Percentiles rank a stretch among this genome's conserved stretches.
phyloP scores from a whole-genome alignment of 1,140 invertebrate species.

The Cyclina sinensis region DNA sequence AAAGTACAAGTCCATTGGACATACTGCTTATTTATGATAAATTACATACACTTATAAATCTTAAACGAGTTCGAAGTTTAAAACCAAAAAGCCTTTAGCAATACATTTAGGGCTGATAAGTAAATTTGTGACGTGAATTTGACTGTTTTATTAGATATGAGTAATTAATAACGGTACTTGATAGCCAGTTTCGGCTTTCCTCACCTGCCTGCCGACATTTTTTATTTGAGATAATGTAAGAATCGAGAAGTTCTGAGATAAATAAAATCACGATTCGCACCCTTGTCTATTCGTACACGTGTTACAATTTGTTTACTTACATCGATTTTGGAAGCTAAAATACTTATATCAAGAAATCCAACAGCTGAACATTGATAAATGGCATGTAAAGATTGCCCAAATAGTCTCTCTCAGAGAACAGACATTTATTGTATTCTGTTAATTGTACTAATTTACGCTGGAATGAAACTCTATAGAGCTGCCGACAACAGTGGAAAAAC shows the following conservation, averaged over 20 bases:
- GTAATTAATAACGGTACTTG: not conserved
- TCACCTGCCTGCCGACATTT: slow-evolving; percentile 1
- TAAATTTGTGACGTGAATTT: not conserved
- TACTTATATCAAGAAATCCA: slow-evolving; percentile 34
- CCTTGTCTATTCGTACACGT: slow-evolving; percentile 43
- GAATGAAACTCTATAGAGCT: not conserved
- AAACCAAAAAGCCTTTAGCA: not conserved
- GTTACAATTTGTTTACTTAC: slow-evolving; percentile 47
- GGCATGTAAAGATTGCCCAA: slow-evolving; percentile 14
- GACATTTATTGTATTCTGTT: not conserved
- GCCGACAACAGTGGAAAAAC: not conserved
- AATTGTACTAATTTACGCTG: slow-evolving; percentile 43
- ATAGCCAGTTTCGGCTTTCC: not conserved
- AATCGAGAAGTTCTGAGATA: slow-evolving; percentile 10
- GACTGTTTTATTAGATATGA: slow-evolving; percentile 22
- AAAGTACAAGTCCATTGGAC: no score
- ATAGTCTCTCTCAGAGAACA: slow-evolving; percentile 14
- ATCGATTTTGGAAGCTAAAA: slow-evolving; percentile 27
- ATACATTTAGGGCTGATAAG: not conserved
- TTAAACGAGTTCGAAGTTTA: no score
- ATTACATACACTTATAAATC: no score
- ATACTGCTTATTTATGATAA: no score
- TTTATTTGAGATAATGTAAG: not conserved
- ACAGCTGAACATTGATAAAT: slow-evolving; percentile 44
- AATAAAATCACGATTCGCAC: slow-evolving; percentile 24